phyloP scores from a whole-genome alignment of 2,113 vertebrate species.

The Regulus satrapa region DNA sequence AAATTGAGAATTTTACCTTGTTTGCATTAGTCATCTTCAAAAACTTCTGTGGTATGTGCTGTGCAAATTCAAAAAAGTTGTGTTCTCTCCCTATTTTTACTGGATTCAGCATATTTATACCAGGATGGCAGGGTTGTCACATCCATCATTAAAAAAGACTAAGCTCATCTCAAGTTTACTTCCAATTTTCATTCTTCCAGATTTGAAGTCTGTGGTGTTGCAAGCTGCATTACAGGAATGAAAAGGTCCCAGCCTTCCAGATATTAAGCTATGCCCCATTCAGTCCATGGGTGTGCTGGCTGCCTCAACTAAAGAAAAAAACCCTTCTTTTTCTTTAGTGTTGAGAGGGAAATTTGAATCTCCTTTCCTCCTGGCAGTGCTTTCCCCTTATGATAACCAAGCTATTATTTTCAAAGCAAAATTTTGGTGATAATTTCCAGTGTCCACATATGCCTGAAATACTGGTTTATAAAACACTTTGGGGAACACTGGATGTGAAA shows the following conservation, averaged over 20 bases:
- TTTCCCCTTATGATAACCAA: not conserved
- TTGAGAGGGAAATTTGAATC: not conserved
- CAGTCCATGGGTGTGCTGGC: not conserved
- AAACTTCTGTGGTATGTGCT: not conserved
- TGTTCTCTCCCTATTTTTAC: not conserved
- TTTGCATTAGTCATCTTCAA: not conserved
- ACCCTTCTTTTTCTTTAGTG: not conserved
- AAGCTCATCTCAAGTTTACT: not conserved
- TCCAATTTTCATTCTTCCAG: not conserved
- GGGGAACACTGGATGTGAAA: slow-evolving; percentile 34
- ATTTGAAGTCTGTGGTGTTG: not conserved
- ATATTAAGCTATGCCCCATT: not conserved
- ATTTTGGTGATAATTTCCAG: not conserved
- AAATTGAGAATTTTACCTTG: not conserved
- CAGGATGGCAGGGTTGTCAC: not conserved
- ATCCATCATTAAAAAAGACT: not conserved
- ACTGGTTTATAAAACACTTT: slow-evolving; percentile 45
- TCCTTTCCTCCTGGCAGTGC: not conserved
- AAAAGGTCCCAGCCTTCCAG: not conserved
- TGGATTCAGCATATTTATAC: not conserved
- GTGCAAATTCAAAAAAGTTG: not conserved
- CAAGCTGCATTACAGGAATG: not conserved
- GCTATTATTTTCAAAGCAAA: not conserved
- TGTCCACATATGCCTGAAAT: not conserved
- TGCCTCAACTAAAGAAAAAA: not conserved